A percentile compares a stretch with the other conserved stretches of the same genome.
Evolutionary conservation across 2,113 vertebrate genomes (phyloP).

Genomic region (Orthonyx spaldingii): DNA sequence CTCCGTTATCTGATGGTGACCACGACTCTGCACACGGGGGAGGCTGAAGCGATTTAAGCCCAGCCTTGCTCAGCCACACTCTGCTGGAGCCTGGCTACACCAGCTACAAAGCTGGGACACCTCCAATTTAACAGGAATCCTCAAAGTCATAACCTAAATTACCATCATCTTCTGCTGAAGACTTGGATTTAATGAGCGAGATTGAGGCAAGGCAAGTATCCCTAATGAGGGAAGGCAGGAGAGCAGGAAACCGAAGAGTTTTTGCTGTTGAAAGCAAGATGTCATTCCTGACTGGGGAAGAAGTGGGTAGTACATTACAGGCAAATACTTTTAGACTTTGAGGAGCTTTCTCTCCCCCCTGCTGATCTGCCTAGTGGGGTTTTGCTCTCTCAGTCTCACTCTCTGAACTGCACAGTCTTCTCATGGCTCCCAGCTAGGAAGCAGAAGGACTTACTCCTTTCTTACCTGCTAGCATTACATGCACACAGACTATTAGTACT

Average conservation of each 20-base stretch:
- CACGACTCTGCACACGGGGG: accelerated
- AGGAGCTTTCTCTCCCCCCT: background rate
- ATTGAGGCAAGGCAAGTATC: background rate
- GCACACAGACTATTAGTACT: background rate
- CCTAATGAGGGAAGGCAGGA: background rate
- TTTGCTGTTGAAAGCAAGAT: background rate
- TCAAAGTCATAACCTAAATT: background rate
- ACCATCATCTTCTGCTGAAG: background rate
- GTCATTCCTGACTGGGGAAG: background rate
- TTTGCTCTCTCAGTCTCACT: slow-evolving; percentile 11
- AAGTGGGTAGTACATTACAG: background rate
- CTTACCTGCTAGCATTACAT: background rate
- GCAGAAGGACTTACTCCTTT: background rate
- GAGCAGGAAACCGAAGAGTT: background rate
- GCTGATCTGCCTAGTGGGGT: slow-evolving; percentile 6
- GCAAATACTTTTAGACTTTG: background rate
- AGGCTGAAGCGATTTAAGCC: background rate
- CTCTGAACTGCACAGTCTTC: background rate
- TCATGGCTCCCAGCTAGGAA: background rate
- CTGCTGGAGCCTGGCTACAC: background rate
- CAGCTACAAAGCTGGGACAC: background rate
- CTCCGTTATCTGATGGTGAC: accelerated
- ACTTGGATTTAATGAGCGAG: background rate
- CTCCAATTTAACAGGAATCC: background rate
- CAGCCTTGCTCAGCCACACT: background rate